Conservation (phyloP, 2,888 invertebrate species). For the Rhagonycha fulva region DNA sequence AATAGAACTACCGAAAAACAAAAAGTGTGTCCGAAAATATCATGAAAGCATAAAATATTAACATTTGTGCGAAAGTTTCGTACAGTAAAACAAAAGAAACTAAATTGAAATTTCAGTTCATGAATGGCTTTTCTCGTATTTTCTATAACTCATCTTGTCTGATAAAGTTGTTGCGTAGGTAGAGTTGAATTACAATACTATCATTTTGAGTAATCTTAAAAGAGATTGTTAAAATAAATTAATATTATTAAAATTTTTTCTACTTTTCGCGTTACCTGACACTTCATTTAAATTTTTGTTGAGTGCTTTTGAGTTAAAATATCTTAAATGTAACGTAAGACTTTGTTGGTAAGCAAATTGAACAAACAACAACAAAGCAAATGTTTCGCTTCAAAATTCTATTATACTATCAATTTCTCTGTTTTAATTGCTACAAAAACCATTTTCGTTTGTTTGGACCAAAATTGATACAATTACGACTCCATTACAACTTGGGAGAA, state of each 20-base stretch:
- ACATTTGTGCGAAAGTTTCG: not conserved
- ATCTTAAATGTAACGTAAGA: not conserved
- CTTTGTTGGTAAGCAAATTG: not conserved
- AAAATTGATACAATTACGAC: not conserved
- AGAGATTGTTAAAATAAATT: not conserved
- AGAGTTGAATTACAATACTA: not conserved
- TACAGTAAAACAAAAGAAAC: not conserved
- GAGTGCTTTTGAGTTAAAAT: not conserved
- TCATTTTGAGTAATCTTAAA: not conserved
- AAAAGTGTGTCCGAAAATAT: not conserved
- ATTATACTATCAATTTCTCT: not conserved
- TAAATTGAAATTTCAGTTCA: not conserved
- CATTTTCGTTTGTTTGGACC: not conserved
- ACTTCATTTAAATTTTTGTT: not conserved
- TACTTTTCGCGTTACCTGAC: not conserved
- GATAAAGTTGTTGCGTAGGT: not conserved
- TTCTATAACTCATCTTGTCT: not conserved
- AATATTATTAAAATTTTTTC: not conserved
- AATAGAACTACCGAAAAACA: not conserved
- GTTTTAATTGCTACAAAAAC: not conserved
- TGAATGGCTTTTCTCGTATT: not conserved
- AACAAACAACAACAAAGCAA: not conserved
- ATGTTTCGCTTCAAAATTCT: not conserved
- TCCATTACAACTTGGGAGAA: not conserved
- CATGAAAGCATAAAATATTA: not conserved